These are phyloP conservation scores for Lasiommata megera DNA, from an alignment of 2,888 invertebrate species.

Conservation along the genomic window DNA sequence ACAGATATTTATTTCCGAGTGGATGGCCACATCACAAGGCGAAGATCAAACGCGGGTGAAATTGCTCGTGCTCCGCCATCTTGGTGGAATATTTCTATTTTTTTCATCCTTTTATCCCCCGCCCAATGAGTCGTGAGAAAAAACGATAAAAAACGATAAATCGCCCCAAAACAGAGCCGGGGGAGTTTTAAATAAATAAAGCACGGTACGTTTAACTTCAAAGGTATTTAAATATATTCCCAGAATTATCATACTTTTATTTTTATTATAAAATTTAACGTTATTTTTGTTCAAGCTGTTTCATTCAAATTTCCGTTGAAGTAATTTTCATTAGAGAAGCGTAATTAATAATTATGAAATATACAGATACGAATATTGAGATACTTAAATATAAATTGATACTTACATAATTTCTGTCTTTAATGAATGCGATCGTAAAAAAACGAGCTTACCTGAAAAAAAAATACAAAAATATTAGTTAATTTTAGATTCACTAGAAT, in stretches of 20 bases:
- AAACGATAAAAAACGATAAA: conserved; percentile 16
- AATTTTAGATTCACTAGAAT: no score
- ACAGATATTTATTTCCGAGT: background rate
- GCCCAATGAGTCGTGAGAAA: conserved; percentile 16
- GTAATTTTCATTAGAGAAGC: background rate
- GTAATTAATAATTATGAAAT: no score
- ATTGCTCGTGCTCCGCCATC: conserved; percentile 41
- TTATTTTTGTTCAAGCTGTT: background rate
- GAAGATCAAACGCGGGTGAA: conserved; percentile 42
- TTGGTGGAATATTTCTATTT: conserved; percentile 20
- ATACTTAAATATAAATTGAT: no score
- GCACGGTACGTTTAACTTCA: conserved; percentile 38
- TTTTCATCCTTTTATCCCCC: conserved; percentile 14
- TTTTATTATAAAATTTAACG: conserved; percentile 3
- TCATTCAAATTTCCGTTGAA: background rate
- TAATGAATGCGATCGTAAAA: no score
- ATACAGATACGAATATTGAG: no score
- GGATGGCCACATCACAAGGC: conserved; percentile 12
- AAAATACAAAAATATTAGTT: background rate
- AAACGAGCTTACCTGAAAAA: background rate
- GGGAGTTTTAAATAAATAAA: conserved; percentile 24
- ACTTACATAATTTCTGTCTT: no score
- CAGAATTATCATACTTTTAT: conserved; percentile 9
- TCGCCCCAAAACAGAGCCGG: conserved; percentile 8
- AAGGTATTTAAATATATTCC: conserved; percentile 28